Percentiles rank a stretch among this genome's conserved stretches.
These are phyloP conservation scores for Chrysolina haemoptera DNA, from an alignment of 2,888 invertebrate genomes.

Conservation along the genomic window DNA sequence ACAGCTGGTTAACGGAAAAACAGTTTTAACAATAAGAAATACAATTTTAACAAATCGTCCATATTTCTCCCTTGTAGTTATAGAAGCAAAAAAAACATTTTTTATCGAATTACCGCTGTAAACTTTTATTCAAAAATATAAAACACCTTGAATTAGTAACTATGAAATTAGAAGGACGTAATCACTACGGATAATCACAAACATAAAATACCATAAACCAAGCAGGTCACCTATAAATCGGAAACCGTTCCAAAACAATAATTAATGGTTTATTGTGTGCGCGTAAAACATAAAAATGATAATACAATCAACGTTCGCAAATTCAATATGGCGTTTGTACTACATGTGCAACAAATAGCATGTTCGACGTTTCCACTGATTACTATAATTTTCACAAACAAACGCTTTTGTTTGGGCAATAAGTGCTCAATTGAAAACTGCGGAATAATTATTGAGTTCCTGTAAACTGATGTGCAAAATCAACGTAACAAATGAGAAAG, in stretches of 20 bases:
- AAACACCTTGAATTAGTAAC: background rate
- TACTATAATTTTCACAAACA: slow-evolving; percentile 17
- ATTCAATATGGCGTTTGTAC: slow-evolving; percentile 13
- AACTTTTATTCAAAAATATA: background rate
- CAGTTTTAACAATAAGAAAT: too few species aligned
- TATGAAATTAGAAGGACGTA: background rate
- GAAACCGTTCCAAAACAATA: background rate
- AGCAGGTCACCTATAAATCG: slow-evolving; percentile 18
- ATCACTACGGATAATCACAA: background rate
- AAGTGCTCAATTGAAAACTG: background rate
- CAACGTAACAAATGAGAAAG: background rate
- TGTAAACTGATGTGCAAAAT: background rate
- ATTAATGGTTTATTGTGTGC: slow-evolving; percentile 14
- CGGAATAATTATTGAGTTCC: background rate
- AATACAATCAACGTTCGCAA: slow-evolving; percentile 9
- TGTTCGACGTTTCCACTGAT: slow-evolving; percentile 19
- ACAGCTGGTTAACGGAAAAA: too few species aligned
- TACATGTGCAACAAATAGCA: slow-evolving; percentile 22
- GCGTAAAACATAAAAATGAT: slow-evolving; percentile 19
- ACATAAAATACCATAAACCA: slow-evolving; percentile 10
- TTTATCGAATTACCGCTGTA: too few species aligned
- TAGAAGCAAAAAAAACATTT: too few species aligned
- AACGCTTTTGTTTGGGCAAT: slow-evolving; percentile 12
- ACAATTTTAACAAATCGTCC: too few species aligned
- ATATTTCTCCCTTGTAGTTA: too few species aligned